Evolutionary conservation across 1,140 invertebrate genomes (phyloP), one percentile per base, ranked within the genome.

Genomic region (Mesaphorura yosii): DNA sequence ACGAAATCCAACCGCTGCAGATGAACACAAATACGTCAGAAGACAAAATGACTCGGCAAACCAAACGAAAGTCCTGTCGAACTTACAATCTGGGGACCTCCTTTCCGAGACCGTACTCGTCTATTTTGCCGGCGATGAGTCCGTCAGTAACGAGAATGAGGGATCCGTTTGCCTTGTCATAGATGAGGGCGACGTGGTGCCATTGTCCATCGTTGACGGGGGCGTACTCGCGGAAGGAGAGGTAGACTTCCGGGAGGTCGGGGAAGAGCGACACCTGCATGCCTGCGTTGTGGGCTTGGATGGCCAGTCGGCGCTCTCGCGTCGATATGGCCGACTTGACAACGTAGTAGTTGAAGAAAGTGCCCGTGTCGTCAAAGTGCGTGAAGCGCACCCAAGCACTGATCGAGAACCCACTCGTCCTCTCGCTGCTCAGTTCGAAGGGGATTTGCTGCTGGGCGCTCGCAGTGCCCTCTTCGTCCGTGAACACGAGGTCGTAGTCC

Each of bases 321-420:
- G 87, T 58, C 3, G 61, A 63, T 46, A 54, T 42, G 29, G 73
- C 73, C 64, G 77, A 86, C 74, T 78, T 77, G 14, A 92, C 88
- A 50, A 80, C 79, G 66, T 94, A 97, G 1, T 95, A 74, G 0
- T 88, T 93, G 61, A 96, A 88, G 77, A 95, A 92, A 51, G 88
- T 86, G 60, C 91, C 92, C 52, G 79, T 81, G 66, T 88, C 88
- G 65, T 91, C 87, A 68, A 81, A 80, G 64, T 82, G 81, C 3
- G 86, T 86, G 61, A 92, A 98, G 68, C 92, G 88, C 0, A 98
- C 88, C 94, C 94, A 98, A 76, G 96, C 79, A 6, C 84, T 88
- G 23, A 97, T 74, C 0, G 91, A 92, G 10, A 97, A 70, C 67
- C 84, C 57, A 38, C 27, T 22, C 22, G 28, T 42, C 34, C 53